Base-by-base conservation (phyloP, 2,797 vertebrate genomes). In the Ctenopoma kingsleyae region DNA sequence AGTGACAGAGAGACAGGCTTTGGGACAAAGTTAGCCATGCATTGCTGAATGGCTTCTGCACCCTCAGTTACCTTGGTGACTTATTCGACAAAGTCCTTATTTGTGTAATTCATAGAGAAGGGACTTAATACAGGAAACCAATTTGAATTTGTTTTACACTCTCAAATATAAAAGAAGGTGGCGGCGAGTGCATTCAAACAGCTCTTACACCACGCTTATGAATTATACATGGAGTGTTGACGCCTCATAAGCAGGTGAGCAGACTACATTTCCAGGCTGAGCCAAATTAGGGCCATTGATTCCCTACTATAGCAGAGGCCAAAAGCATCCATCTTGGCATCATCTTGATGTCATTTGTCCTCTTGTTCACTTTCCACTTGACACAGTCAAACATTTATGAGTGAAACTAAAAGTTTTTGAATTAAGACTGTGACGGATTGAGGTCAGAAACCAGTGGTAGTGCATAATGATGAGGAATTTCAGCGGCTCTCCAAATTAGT, bases 61-160 rank as follows among this genome's bases (percentile, higher is more conserved):
- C 58, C 22, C 61, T 50, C 71, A 8, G 80, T 84, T 87, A 47
- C 88, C 87, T 78, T 81, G 79, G 86, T 69, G 82, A 89, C 87
- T 75, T 60, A 69, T 87, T 85, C 56, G 61, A 66, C 78, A 69
- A 56, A 19, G 68, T 77, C 68, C 47, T 68, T 69, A 27, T 38
- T 17, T 41, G 48, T 67, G 43, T 8, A 12, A 66, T 46, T 55
- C 57, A 54, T 62, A 65, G 48, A 77, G 59, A 38, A 27, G 1
- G 27, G 62, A 74, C 68, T 64, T 73, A 17, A 71, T 46, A 61
- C 69, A 49, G 25, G 53, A 73, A 77, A 63, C 67, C 59, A 48
- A 76, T 88, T 67, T 86, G 71, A 85, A 81, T 85, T 71, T 78
- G 59, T 76, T 74, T 84, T 47, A 74, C 65, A 80, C 60, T 61